A percentile compares a stretch with the other conserved stretches of the same genome.
Evolutionary conservation across 1,140 invertebrate species (phyloP).

Genomic region (Halictus rubicundus): DNA sequence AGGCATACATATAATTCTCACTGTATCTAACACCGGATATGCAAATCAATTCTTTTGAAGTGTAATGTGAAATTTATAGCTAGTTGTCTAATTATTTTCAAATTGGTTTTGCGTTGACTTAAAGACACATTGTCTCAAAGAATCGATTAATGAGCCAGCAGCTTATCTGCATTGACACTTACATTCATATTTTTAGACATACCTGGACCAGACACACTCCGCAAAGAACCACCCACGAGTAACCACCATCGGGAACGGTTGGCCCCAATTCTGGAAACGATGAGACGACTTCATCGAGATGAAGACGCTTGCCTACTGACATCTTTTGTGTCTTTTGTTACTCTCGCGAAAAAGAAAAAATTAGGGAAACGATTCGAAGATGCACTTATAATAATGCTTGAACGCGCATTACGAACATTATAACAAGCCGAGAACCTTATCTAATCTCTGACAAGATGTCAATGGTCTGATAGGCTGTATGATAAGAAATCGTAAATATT

Average conservation of each 20-base stretch:
- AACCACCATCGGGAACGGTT: constrained; percentile 83
- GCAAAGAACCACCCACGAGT: constrained; percentile 84
- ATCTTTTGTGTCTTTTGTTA: constrained; percentile 50
- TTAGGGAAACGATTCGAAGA: background rate
- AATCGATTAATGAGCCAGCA: background rate
- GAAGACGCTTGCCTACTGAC: constrained; percentile 77
- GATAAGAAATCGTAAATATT: constrained; percentile 48
- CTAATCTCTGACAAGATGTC: constrained; percentile 61
- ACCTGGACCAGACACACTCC: constrained; percentile 82
- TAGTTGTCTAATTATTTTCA: background rate
- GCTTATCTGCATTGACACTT: background rate
- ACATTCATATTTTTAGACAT: constrained; percentile 13
- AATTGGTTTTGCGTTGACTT: background rate
- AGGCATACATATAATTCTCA: constrained; percentile 9
- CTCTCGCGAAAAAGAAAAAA: background rate
- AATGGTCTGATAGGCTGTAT: constrained; percentile 52
- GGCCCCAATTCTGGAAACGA: constrained; percentile 85
- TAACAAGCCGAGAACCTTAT: constrained; percentile 43
- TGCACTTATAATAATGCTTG: constrained; percentile 5
- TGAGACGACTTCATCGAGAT: constrained; percentile 81
- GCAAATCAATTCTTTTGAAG: background rate
- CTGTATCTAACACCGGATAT: background rate
- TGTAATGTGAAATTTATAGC: background rate
- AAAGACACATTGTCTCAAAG: background rate
- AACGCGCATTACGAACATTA: background rate